phyloP scores from a whole-genome alignment of 2,113 vertebrate species.

The Onychorhynchus coronatus region DNA sequence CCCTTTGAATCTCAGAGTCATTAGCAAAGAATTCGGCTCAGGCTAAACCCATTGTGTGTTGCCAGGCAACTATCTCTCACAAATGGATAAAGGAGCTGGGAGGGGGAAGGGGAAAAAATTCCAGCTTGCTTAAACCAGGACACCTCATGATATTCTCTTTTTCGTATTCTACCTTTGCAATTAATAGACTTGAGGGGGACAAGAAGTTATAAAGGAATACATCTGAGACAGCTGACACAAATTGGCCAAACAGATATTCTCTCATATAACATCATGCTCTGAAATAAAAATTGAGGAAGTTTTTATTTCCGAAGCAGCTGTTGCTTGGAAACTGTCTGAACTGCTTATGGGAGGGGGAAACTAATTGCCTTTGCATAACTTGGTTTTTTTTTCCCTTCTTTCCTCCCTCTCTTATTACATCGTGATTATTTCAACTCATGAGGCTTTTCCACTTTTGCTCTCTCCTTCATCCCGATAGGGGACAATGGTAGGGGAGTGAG shows the following conservation, averaged over 20 bases:
- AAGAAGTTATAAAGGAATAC: neutral
- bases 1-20: too few relatives aligned
- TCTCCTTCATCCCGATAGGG: rapidly evolving
- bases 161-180: neutral
- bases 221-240: neutral
- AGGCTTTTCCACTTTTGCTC: neutral
- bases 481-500: neutral
- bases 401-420: neutral
- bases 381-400: neutral
- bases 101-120: too few relatives aligned
- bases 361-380: neutral
- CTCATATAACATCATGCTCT: neutral
- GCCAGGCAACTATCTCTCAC: too few relatives aligned
- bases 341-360: neutral
- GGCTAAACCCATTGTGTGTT: too few relatives aligned
- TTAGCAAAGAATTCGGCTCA: too few relatives aligned
- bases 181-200: neutral
- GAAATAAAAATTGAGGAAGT: neutral
- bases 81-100: too few relatives aligned
- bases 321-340: neutral
- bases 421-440: neutral
- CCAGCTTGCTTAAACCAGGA: too few relatives aligned
- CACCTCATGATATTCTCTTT: neutral
- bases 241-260: neutral
- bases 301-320: neutral